phyloP scores from a whole-genome alignment of 2,797 vertebrate species.

The Thripadectes ignobilis region DNA sequence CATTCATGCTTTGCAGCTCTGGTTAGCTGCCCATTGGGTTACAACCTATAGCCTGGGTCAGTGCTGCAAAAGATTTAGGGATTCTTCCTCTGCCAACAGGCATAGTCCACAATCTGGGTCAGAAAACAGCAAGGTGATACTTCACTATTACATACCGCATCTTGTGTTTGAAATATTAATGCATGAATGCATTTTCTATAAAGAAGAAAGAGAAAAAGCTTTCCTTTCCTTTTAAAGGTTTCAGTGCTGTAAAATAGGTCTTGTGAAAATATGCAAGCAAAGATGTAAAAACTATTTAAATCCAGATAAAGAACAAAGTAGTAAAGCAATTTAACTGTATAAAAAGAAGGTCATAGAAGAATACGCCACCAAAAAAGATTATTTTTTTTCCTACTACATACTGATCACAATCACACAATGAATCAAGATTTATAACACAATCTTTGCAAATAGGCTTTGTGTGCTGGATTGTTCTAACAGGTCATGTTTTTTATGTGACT shows the following conservation, averaged over 20 bases:
- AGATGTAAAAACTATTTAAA: slow-evolving; percentile 21
- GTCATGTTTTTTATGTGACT: slow-evolving; percentile 65
- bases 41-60: neutral
- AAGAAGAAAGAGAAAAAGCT: neutral
- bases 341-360: slow-evolving; percentile 1
- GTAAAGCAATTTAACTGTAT: slow-evolving; percentile 32
- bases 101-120: accelerated
- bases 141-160: neutral
- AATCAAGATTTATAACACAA: slow-evolving; percentile 60
- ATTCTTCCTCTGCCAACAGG: neutral
- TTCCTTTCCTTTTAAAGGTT: neutral
- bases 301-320: slow-evolving; percentile 35
- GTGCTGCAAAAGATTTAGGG: neutral
- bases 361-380: neutral
- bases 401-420: slow-evolving; percentile 33
- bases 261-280: slow-evolving; percentile 6
- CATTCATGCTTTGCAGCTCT: neutral
- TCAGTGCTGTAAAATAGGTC: neutral
- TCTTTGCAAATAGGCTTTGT: slow-evolving; percentile 55
- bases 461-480: slow-evolving; percentile 57
- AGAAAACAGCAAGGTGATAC: neutral
- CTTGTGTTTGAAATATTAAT: neutral
- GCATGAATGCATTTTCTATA: neutral
- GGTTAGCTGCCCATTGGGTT: neutral
- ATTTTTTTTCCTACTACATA: neutral